Conservation (phyloP, 2,797 vertebrate genomes). For the Anabacerthia variegaticeps region DNA sequence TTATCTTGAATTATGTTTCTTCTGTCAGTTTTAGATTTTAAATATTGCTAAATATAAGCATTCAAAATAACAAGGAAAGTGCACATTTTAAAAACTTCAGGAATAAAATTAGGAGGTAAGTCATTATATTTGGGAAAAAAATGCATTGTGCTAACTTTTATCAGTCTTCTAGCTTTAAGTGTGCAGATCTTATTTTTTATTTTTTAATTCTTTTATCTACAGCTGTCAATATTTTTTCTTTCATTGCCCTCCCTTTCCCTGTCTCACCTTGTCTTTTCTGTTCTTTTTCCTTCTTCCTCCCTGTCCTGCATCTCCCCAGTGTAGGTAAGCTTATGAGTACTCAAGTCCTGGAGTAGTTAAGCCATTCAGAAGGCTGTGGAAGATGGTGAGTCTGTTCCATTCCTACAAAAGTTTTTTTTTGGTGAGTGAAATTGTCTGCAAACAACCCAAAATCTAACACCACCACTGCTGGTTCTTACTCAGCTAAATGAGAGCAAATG, state of each 20-base stretch:
- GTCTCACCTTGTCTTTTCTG: background rate
- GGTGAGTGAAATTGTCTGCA: background rate
- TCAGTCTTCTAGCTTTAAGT: background rate
- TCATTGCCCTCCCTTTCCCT: background rate
- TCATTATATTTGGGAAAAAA: background rate
- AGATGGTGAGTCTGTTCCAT: background rate
- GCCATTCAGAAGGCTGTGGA: background rate
- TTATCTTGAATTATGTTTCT: background rate
- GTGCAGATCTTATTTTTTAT: background rate
- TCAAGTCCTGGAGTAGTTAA: background rate
- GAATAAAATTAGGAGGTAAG: background rate
- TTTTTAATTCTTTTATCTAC: background rate
- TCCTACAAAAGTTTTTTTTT: background rate
- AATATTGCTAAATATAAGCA: background rate
- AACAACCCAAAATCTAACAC: background rate
- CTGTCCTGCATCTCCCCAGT: background rate
- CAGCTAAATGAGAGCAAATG: background rate
- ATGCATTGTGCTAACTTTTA: background rate
- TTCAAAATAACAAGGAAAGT: background rate
- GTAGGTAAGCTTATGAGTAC: background rate
- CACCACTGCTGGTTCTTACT: background rate
- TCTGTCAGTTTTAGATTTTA: background rate
- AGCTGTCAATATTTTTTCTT: background rate
- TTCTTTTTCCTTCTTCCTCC: background rate
- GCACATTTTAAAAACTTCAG: background rate